Conservation (phyloP, 2,797 vertebrate genomes). For the Eulemur rubriventer region DNA sequence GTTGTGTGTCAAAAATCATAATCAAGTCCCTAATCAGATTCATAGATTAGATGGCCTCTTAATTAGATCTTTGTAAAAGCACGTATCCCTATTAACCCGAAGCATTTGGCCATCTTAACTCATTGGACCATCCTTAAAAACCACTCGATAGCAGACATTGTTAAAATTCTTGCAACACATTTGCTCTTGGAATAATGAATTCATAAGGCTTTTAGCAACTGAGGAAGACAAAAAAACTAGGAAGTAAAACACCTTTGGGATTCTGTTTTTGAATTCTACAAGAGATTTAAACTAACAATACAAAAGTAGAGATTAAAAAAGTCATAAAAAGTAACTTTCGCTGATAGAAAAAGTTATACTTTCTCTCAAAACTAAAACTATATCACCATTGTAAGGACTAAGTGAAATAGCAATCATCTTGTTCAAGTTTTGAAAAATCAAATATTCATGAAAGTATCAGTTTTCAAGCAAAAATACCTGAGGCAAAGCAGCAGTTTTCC, state of each 20-base stretch:
- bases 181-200: not conserved
- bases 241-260: not conserved
- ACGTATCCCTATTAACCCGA: not conserved
- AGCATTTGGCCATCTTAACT: constrained; percentile 17
- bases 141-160: not conserved
- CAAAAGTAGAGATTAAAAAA: constrained; percentile 7
- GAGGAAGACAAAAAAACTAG: not conserved
- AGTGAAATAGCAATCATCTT: constrained; percentile 45
- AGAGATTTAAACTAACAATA: not conserved
- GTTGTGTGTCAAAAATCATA: not conserved
- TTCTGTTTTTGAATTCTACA: not conserved
- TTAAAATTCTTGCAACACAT: not conserved
- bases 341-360: not conserved
- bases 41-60: not conserved
- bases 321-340: not conserved
- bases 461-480: constrained; percentile 65
- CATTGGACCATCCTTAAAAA: not conserved
- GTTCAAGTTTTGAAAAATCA: constrained; percentile 53
- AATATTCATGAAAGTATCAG: constrained; percentile 69
- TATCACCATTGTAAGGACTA: not conserved
- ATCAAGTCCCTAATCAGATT: not conserved
- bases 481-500: constrained; percentile 58
- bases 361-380: constrained; percentile 18
- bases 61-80: not conserved
- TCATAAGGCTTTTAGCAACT: not conserved